These are phyloP conservation scores for Grammomys surdaster DNA, from an alignment of 2,113 vertebrate species.

Conservation along the genomic window DNA sequence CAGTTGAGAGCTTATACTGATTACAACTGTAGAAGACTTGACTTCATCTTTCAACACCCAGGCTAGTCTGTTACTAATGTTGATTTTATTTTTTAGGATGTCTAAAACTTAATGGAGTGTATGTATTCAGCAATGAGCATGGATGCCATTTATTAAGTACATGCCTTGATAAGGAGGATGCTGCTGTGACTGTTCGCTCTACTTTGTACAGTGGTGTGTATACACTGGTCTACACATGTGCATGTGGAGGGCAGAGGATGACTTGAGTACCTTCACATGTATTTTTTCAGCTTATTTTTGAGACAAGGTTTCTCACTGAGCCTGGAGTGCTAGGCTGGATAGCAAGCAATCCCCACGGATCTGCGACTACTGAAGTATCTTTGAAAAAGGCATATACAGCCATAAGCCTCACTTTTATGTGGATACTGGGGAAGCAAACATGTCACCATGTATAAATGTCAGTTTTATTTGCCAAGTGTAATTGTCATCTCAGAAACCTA, in stretches of 20 bases:
- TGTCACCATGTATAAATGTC: not conserved
- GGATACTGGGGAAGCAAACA: not conserved
- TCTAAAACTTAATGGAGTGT: not conserved
- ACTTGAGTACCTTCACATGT: not conserved
- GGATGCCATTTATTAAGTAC: not conserved
- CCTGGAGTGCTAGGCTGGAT: not conserved
- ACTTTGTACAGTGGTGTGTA: not conserved
- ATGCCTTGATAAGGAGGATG: not conserved
- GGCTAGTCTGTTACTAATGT: not conserved
- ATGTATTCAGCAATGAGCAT: not conserved
- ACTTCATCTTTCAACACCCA: not conserved
- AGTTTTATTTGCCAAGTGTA: too few relatives aligned
- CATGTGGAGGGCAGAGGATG: too few relatives aligned
- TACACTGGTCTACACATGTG: not conserved
- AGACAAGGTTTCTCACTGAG: not conserved
- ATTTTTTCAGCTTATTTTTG: not conserved
- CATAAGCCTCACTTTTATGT: not conserved
- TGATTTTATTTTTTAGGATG: not conserved
- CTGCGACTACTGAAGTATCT: not conserved
- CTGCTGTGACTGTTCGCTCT: not conserved
- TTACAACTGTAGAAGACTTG: not conserved
- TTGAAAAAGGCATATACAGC: rapidly evolving
- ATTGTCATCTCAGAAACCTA: too few relatives aligned
- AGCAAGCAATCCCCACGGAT: not conserved
- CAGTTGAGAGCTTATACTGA: not conserved